Conservation (phyloP, 1,140 invertebrate species). For the Zaprionus gabonicus region DNA sequence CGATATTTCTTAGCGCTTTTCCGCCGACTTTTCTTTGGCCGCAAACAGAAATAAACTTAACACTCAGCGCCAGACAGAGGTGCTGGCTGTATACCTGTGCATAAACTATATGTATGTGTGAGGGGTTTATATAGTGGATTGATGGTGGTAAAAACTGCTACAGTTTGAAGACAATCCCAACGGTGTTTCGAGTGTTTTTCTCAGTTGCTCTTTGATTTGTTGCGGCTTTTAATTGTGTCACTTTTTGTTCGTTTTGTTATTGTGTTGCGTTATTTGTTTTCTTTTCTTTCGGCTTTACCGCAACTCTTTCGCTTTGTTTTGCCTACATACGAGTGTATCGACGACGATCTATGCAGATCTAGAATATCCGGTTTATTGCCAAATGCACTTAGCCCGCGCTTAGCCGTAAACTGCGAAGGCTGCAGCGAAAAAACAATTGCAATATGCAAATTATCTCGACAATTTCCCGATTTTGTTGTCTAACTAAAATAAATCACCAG, state of each 20-base stretch:
- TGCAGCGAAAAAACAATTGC: constrained; percentile 41
- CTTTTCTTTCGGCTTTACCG: constrained; percentile 15
- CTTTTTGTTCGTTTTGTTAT: constrained; percentile 35
- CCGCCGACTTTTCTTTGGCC: constrained; percentile 46
- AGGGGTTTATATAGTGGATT: constrained; percentile 20
- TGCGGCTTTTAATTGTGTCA: constrained; percentile 49
- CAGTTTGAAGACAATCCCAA: constrained; percentile 30
- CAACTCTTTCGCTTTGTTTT: constrained; percentile 53
- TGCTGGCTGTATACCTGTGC: background rate
- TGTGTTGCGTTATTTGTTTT: constrained; percentile 28
- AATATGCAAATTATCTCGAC: constrained; percentile 46
- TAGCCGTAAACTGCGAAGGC: constrained; percentile 12
- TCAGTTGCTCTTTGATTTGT: constrained; percentile 37
- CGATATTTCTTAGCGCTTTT: constrained; percentile 52
- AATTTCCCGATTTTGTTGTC: background rate
- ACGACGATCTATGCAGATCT: constrained; percentile 58
- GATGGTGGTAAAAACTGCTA: constrained; percentile 34
- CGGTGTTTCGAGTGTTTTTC: constrained; percentile 9
- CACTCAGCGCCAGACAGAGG: constrained; percentile 58
- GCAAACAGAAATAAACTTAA: constrained; percentile 77
- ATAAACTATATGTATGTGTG: background rate
- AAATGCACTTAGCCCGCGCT: constrained; percentile 22
- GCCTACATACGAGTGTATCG: constrained; percentile 10
- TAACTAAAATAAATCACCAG: constrained; percentile 17
- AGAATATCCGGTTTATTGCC: constrained; percentile 76